Percentiles rank a stretch among this genome's conserved stretches.
Evolutionary conservation across 2,888 invertebrate genomes (phyloP).

Genomic region (Dichetophora obliterata): DNA sequence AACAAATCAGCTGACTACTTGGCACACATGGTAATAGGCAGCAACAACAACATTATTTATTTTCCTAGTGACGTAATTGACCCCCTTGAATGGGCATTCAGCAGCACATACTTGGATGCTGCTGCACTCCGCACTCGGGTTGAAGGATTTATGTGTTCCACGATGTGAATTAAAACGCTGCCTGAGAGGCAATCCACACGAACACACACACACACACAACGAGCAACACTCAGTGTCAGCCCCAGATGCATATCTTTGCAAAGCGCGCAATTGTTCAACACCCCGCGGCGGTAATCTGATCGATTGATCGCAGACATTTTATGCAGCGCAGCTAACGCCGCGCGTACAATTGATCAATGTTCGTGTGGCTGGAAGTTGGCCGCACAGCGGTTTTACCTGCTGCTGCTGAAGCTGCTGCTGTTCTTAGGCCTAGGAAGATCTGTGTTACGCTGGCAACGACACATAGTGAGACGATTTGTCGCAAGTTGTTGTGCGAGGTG

Average conservation of each 20-base stretch:
- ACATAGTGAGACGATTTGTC: constrained; percentile 33
- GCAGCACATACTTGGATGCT: background rate
- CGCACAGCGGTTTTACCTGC: constrained; percentile 21
- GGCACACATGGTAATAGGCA: background rate
- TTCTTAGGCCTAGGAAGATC: background rate
- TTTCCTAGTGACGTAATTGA: constrained; percentile 28
- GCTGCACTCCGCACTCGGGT: background rate
- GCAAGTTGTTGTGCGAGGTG: constrained; percentile 29
- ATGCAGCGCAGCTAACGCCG: constrained; percentile 6
- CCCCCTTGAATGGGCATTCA: constrained; percentile 1
- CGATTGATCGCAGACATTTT: constrained; percentile 37
- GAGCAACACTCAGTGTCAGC: background rate
- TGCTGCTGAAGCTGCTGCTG: background rate
- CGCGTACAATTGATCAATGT: constrained; percentile 31
- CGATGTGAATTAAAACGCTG: constrained; percentile 34
- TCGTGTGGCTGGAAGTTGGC: constrained; percentile 12
- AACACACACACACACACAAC: background rate
- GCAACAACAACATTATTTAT: constrained; percentile 29
- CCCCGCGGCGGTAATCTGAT: constrained; percentile 37
- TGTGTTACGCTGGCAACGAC: constrained; percentile 7
- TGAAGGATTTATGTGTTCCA: constrained; percentile 35
- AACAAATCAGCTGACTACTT: background rate
- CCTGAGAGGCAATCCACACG: background rate
- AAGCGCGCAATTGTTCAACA: constrained; percentile 34
- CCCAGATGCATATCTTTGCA: constrained; percentile 25